Percentiles rank a stretch among this genome's conserved stretches.
Conservation (phyloP, 2,113 vertebrate species). For the Vicugna pacos region DNA sequence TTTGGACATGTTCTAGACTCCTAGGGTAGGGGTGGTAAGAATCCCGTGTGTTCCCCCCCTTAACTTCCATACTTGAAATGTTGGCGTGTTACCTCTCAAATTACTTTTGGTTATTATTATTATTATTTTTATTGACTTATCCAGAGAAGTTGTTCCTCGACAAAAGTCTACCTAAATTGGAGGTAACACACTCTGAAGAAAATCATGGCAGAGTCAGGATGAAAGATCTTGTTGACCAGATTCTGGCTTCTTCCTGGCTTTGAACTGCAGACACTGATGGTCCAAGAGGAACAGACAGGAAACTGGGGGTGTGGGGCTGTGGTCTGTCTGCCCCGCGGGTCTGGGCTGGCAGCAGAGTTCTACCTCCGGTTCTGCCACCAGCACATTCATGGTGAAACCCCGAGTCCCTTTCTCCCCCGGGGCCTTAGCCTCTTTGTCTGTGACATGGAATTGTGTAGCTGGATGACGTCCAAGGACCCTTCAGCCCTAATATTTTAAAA, state of each 20-base stretch:
- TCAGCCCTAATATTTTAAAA: background rate
- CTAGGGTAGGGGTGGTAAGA: background rate
- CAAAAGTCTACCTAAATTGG: conserved; percentile 25
- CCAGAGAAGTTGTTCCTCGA: background rate
- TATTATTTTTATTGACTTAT: background rate
- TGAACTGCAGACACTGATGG: background rate
- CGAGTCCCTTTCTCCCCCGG: background rate
- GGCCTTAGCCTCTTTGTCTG: background rate
- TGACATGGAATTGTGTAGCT: background rate
- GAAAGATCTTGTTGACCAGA: background rate
- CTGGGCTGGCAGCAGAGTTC: background rate
- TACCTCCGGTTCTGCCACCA: background rate
- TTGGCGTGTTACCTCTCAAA: background rate
- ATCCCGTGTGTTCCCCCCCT: background rate
- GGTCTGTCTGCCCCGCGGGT: background rate
- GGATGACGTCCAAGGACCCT: background rate
- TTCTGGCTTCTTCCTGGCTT: background rate
- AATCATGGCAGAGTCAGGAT: background rate
- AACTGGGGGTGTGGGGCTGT: background rate
- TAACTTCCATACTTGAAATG: background rate
- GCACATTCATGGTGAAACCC: background rate
- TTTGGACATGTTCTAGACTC: background rate
- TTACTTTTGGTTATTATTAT: background rate
- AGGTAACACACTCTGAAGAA: background rate
- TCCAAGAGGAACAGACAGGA: background rate